Evolutionary conservation across 2,888 invertebrate genomes (phyloP).

Genomic region (Cephalotes varians): DNA sequence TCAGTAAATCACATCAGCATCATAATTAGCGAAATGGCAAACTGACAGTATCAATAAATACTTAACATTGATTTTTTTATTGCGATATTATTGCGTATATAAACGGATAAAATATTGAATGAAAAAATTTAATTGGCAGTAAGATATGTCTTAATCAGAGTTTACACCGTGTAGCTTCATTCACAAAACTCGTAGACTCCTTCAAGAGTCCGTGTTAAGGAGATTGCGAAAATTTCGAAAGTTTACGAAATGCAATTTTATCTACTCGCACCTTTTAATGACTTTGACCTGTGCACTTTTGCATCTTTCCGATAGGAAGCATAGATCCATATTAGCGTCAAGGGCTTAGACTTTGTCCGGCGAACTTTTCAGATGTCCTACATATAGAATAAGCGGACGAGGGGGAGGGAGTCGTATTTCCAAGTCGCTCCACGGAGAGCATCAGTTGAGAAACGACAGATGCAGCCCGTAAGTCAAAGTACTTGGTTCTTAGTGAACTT

Average conservation of each 20-base stretch:
- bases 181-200: not conserved
- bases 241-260: constrained; percentile 43
- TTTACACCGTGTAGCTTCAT: not conserved
- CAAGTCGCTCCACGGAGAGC: constrained; percentile 37
- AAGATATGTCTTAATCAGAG: not conserved
- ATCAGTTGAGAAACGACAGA: constrained; percentile 63
- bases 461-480: constrained; percentile 56
- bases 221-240: constrained; percentile 33
- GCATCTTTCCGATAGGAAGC: constrained; percentile 58
- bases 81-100: not conserved
- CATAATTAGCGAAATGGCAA: not conserved
- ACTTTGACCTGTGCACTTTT: constrained; percentile 59
- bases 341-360: constrained; percentile 59
- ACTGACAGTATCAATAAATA: not conserved
- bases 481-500: constrained; percentile 64
- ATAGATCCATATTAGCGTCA: constrained; percentile 66
- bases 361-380: constrained; percentile 70
- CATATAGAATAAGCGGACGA: constrained; percentile 55
- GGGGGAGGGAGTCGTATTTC: constrained; percentile 50
- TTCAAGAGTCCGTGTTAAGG: not conserved
- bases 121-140: not conserved
- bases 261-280: constrained; percentile 42
- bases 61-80: not conserved
- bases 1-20: not conserved
- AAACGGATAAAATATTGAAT: not conserved